A percentile compares a stretch with the other conserved stretches of the same genome.
Evolutionary conservation across 2,888 invertebrate genomes (phyloP).

Genomic region (Leptopilina drosophilae): DNA sequence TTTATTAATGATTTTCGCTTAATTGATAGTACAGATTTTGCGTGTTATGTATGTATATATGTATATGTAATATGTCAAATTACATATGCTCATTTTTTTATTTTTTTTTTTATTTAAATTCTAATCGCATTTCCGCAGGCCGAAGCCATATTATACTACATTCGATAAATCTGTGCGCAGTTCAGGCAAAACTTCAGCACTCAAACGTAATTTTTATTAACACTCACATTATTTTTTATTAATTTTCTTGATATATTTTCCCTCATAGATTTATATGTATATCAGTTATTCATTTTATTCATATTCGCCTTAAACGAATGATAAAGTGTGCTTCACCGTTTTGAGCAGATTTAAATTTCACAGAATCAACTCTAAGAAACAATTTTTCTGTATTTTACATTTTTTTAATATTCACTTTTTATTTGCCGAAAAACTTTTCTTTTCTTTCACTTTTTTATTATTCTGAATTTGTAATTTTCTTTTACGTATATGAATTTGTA

Average conservation of each 20-base stretch:
- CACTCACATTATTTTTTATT: not conserved
- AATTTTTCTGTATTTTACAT: not conserved
- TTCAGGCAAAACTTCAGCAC: conserved; percentile 49
- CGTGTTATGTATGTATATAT: not conserved
- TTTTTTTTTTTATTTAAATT: conserved; percentile 51
- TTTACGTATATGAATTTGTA: no score
- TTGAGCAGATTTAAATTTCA: conserved; percentile 2
- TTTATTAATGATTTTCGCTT: conserved; percentile 13
- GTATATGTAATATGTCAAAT: conserved; percentile 12
- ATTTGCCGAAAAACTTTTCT: no score
- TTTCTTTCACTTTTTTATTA: no score
- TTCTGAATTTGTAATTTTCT: no score
- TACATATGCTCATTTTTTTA: conserved; percentile 28
- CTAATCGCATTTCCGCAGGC: conserved; percentile 53
- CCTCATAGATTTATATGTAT: not conserved
- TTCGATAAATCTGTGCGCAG: conserved; percentile 49
- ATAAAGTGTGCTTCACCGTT: conserved; percentile 49
- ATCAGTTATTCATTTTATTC: conserved; percentile 13
- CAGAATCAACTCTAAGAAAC: not conserved
- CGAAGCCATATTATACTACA: conserved; percentile 43
- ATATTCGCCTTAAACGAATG: conserved; percentile 46
- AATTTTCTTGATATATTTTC: not conserved
- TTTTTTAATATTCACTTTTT: no score
- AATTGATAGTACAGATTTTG: not conserved
- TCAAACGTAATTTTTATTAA: conserved; percentile 40